A percentile compares a stretch with the other conserved stretches of the same genome.
Conservation (phyloP, 2,888 invertebrate species). For the Sinotaia quadrata region DNA sequence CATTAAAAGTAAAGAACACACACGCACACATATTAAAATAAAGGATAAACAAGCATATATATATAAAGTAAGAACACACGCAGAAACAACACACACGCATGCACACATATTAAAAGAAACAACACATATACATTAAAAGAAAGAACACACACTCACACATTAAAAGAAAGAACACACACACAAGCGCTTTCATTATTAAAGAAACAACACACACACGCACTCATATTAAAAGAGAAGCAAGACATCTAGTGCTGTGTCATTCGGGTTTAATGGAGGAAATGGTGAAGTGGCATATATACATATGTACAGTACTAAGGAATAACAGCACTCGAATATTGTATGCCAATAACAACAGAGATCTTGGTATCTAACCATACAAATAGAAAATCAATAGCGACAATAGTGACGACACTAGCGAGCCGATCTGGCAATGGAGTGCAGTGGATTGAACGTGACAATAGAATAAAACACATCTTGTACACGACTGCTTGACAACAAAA, state of each 20-base stretch:
- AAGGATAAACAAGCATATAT: not conserved
- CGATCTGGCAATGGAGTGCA: no score
- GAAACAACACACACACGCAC: slow-evolving; percentile 5
- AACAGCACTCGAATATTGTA: no score
- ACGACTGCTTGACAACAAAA: no score
- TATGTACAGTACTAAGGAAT: no score
- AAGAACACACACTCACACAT: not conserved
- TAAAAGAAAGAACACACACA: no score
- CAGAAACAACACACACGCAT: slow-evolving; percentile 1
- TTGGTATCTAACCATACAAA: no score
- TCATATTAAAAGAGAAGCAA: not conserved
- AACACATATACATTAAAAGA: not conserved
- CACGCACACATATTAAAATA: not conserved
- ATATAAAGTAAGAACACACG: not conserved
- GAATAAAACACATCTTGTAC: no score
- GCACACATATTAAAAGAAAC: not conserved
- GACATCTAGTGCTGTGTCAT: not conserved
- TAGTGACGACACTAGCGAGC: no score
- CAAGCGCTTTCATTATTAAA: not conserved
- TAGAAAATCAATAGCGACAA: no score
- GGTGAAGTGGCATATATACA: no score
- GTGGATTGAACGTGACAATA: no score
- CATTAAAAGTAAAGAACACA: not conserved
- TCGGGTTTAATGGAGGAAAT: not conserved
- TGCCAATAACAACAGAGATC: no score